Percentiles rank a stretch among this genome's conserved stretches.
phyloP scores from a whole-genome alignment of 1,140 invertebrate genomes.

The Drosophila nigromelanica region DNA sequence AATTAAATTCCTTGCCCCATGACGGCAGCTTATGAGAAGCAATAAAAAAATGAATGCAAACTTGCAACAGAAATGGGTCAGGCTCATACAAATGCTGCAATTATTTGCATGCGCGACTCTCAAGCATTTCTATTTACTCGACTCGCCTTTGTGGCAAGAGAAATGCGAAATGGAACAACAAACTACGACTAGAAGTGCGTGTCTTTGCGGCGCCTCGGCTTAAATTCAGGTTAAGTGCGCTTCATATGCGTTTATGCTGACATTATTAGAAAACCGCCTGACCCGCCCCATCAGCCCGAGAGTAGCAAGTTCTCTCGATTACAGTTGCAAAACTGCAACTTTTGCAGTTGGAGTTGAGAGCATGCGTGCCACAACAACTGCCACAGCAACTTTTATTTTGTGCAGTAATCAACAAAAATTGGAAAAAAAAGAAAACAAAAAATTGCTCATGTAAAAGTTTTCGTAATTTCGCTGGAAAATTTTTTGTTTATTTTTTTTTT shows the following conservation, averaged over 20 bases:
- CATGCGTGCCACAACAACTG: conserved; percentile 53
- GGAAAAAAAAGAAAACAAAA: conserved; percentile 49
- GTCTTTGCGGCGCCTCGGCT: conserved; percentile 44
- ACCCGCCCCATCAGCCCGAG: not conserved
- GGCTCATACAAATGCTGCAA: conserved; percentile 74
- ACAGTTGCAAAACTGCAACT: conserved; percentile 61
- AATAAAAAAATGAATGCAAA: conserved; percentile 33
- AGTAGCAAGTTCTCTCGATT: conserved; percentile 23
- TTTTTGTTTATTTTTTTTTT: conserved; percentile 1
- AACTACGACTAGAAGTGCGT: conserved; percentile 29
- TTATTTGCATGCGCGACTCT: conserved; percentile 70
- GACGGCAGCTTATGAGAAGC: conserved; percentile 44
- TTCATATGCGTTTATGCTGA: conserved; percentile 78
- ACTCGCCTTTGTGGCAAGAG: conserved; percentile 20
- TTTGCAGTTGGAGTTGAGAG: conserved; percentile 63
- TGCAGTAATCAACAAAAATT: conserved; percentile 33
- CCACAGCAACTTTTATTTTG: conserved; percentile 42
- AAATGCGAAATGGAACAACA: conserved; percentile 3
- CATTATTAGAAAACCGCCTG: conserved; percentile 62
- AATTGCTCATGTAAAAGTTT: conserved; percentile 34
- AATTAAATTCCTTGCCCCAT: conserved; percentile 60
- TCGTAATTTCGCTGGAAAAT: conserved; percentile 40
- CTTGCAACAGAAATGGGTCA: conserved; percentile 68
- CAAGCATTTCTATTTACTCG: conserved; percentile 57
- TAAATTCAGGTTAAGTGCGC: conserved; percentile 73